Conservation (phyloP, 35 echinoderm and acorn worm genomes). For the Stichopus chloronotus region DNA sequence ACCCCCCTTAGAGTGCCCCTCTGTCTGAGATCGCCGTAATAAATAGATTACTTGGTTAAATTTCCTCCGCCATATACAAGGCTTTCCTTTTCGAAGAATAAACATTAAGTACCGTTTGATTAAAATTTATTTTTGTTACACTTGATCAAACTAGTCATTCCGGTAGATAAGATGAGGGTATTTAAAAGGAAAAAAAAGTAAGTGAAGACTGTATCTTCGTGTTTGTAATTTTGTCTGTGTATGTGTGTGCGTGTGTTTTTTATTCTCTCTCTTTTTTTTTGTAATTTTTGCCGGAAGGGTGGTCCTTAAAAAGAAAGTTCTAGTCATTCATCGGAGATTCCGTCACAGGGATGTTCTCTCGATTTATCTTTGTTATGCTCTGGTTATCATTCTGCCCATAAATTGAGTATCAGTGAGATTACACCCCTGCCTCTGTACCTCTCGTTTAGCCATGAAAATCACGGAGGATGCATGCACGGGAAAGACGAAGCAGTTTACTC, state of each 20-base stretch:
- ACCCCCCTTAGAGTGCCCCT: neutral
- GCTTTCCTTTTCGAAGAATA: neutral
- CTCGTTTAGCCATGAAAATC: too few species aligned
- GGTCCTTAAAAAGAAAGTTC: neutral
- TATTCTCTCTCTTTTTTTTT: too few species aligned
- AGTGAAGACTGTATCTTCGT: too few species aligned
- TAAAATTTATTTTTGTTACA: slow-evolving; percentile 1
- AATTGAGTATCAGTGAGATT: neutral
- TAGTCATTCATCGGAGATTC: neutral
- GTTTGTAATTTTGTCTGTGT: too few species aligned
- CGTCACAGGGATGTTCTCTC: neutral
- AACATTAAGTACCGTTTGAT: slow-evolving; percentile 11
- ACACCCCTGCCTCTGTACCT: too few species aligned
- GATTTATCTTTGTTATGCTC: neutral
- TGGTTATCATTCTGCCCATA: neutral
- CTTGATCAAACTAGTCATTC: neutral
- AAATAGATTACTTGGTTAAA: slow-evolving; percentile 16
- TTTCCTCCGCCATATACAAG: neutral
- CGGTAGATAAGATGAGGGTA: slow-evolving; percentile 19
- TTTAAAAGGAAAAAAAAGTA: neutral
- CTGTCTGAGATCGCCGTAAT: slow-evolving; percentile 4
- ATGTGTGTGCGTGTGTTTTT: too few species aligned
- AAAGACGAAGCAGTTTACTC: too few species aligned
- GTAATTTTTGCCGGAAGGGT: slow-evolving; percentile 18
- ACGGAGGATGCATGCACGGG: too few species aligned